phyloP scores from a whole-genome alignment of 2,797 vertebrate species.

The Alca torda region DNA sequence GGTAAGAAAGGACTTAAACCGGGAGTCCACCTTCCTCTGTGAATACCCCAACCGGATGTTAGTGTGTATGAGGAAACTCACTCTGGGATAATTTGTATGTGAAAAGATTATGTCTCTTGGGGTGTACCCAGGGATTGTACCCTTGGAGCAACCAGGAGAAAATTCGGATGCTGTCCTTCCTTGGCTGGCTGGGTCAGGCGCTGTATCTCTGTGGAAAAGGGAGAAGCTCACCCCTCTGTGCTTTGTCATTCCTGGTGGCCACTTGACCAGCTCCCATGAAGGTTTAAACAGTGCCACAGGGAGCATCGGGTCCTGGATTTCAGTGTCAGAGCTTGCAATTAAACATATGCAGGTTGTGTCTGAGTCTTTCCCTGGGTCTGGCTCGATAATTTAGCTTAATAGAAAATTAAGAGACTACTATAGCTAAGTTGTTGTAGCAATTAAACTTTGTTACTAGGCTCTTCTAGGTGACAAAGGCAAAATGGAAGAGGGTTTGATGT shows the following conservation, averaged over 20 bases:
- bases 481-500: neutral
- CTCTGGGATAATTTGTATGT: neutral
- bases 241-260: neutral
- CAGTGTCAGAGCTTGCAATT: neutral
- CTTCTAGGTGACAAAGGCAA: neutral
- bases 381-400: neutral
- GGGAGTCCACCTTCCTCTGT: neutral
- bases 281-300: neutral
- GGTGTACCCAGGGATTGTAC: neutral
- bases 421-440: neutral
- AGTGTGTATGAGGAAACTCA: neutral
- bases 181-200: neutral
- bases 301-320: neutral
- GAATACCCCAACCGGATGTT: neutral
- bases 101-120: neutral
- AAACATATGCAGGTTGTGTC: neutral
- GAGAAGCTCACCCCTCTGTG: neutral
- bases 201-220: fast-evolving
- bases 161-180: neutral
- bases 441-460: neutral
- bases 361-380: neutral
- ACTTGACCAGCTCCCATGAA: neutral
- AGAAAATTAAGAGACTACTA: neutral
- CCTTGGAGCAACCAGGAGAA: neutral
- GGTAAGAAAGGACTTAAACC: neutral